Percentiles rank a stretch among this genome's conserved stretches.
Evolutionary conservation across 2,888 invertebrate species (phyloP).

Genomic region (Himalopsyche japonica): DNA sequence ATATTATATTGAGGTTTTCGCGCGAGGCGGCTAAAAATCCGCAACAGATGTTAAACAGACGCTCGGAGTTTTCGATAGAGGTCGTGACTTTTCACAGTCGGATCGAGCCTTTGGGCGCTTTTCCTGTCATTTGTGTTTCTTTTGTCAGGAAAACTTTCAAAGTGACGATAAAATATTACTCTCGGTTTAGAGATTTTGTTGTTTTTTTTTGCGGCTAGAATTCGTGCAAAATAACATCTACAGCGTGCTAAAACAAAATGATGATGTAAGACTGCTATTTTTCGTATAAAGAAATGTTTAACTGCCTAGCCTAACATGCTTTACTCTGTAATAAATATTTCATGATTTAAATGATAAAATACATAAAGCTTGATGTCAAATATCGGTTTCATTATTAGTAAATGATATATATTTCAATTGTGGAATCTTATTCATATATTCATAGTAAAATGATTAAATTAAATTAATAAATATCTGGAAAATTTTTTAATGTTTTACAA

Average conservation of each 20-base stretch:
- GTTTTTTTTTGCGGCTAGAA: neutral
- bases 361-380: neutral
- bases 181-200: neutral
- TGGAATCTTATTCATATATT: too few relatives aligned
- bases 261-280: neutral
- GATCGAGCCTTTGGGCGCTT: neutral
- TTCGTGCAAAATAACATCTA: neutral
- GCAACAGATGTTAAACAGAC: neutral
- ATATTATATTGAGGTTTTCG: neutral
- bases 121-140: conserved; percentile 1
- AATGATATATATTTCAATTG: too few relatives aligned
- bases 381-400: too few relatives aligned
- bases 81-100: neutral
- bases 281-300: neutral
- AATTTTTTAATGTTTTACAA: too few relatives aligned
- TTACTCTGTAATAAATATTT: neutral
- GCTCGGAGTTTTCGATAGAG: neutral
- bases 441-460: too few relatives aligned
- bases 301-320: neutral
- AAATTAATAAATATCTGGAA: too few relatives aligned
- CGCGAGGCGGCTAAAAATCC: neutral
- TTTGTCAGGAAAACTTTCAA: neutral
- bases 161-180: conserved; percentile 1
- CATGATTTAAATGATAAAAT: neutral
- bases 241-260: neutral